phyloP scores from a whole-genome alignment of 2,797 vertebrate species.

The Enteromius fasciolatus region DNA sequence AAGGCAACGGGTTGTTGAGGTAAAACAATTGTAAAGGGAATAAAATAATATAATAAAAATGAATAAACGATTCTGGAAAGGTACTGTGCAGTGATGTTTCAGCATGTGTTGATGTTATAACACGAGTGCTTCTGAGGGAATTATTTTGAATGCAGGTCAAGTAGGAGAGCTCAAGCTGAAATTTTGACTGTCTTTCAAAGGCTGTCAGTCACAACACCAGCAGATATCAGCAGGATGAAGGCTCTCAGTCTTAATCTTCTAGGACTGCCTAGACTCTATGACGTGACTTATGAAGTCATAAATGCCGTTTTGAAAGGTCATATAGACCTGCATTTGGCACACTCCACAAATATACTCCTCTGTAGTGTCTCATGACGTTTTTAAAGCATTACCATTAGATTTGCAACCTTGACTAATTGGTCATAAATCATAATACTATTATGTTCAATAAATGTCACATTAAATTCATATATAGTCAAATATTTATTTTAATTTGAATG shows the following conservation, averaged over 20 bases:
- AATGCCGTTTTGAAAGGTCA: neutral
- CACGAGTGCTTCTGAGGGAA: neutral
- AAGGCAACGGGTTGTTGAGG: conserved; percentile 30
- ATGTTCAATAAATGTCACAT: neutral
- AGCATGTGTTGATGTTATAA: conserved; percentile 5
- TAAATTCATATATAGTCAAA: neutral
- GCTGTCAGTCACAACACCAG: conserved; percentile 6
- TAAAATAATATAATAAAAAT: conserved; percentile 6
- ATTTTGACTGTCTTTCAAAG: neutral
- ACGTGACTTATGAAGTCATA: conserved; percentile 22
- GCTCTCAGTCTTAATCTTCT: neutral
- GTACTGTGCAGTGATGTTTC: neutral
- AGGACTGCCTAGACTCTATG: neutral
- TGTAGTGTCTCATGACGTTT: neutral
- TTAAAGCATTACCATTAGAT: neutral
- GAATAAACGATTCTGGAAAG: neutral
- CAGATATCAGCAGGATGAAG: conserved; percentile 3
- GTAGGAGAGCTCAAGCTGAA: neutral
- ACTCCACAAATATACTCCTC: neutral
- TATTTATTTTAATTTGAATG: neutral
- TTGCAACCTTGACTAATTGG: neutral
- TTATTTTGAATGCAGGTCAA: conserved; percentile 19
- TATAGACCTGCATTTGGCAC: neutral
- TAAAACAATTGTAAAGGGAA: conserved; percentile 20
- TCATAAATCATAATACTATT: too few species aligned